These are phyloP conservation scores for Pseudomugil tenellus DNA, from an alignment of 2,797 vertebrate genomes.

Conservation along the genomic window DNA sequence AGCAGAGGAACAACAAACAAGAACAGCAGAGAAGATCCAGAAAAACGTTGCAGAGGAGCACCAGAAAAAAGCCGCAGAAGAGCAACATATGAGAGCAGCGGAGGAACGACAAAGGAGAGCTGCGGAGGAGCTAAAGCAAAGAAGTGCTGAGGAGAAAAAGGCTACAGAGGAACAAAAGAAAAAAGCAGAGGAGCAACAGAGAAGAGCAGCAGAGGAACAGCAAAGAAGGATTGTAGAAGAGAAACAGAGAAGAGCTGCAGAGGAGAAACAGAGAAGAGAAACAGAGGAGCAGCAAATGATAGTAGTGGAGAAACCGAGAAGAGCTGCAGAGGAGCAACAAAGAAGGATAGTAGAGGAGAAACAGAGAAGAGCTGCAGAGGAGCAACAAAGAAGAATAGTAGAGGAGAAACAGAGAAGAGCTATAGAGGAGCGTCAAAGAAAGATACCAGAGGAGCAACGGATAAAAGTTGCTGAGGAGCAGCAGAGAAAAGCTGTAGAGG, in stretches of 20 bases:
- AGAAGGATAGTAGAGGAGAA: not conserved
- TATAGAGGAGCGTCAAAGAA: slow-evolving; percentile 25
- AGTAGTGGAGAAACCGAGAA: slow-evolving; percentile 3
- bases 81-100: slow-evolving; percentile 2
- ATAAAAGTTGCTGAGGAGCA: slow-evolving; percentile 24
- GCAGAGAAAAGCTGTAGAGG: too few species aligned
- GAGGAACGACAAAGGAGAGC: slow-evolving; percentile 1
- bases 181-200: not conserved
- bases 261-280: not conserved
- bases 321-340: not conserved
- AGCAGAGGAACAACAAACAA: slow-evolving; percentile 4
- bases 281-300: not conserved
- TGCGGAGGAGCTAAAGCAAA: too few species aligned
- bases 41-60: slow-evolving; percentile 9
- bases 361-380: not conserved
- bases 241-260: not conserved
- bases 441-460: slow-evolving; percentile 19
- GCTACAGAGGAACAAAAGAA: not conserved
- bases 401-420: slow-evolving; percentile 31
- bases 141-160: not conserved
- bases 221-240: not conserved
- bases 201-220: not conserved
- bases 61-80: not conserved
- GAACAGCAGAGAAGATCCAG: slow-evolving; percentile 5
- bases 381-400: slow-evolving; percentile 14